phyloP scores from a whole-genome alignment of 2,113 vertebrate genomes.

The Pomatostomus ruficeps region DNA sequence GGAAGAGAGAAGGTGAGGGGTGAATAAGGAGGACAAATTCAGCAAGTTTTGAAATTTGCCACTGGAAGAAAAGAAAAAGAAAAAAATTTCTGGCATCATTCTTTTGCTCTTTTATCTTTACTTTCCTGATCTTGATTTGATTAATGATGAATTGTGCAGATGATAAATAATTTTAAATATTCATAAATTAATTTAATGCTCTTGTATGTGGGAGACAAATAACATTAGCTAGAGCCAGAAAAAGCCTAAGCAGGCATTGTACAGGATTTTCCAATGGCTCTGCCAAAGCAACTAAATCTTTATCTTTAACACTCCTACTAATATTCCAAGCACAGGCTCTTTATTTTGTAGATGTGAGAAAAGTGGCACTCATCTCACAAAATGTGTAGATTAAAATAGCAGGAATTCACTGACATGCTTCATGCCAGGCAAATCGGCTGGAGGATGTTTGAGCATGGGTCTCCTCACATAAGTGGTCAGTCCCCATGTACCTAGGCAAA shows the following conservation, averaged over 20 bases:
- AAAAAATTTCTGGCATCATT: not conserved
- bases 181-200: not conserved
- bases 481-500: accelerated
- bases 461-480: not conserved
- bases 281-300: not conserved
- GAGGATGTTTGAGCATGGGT: not conserved
- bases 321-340: not conserved
- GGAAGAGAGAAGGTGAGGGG: not conserved
- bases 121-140: not conserved
- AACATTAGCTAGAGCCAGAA: not conserved
- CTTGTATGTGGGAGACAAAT: not conserved
- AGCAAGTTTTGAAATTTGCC: not conserved
- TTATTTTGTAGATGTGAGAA: not conserved
- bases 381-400: not conserved
- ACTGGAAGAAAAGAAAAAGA: not conserved
- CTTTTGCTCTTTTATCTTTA: not conserved
- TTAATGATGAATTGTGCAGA: not conserved
- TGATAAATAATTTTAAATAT: constrained; percentile 29
- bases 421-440: not conserved
- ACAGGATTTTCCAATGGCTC: not conserved
- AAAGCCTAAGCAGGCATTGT: not conserved
- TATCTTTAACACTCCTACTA: not conserved
- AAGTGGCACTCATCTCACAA: not conserved
- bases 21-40: not conserved
- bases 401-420: not conserved